phyloP scores from a whole-genome alignment of 1,140 invertebrate genomes.

The Wiebesia pumilae region DNA sequence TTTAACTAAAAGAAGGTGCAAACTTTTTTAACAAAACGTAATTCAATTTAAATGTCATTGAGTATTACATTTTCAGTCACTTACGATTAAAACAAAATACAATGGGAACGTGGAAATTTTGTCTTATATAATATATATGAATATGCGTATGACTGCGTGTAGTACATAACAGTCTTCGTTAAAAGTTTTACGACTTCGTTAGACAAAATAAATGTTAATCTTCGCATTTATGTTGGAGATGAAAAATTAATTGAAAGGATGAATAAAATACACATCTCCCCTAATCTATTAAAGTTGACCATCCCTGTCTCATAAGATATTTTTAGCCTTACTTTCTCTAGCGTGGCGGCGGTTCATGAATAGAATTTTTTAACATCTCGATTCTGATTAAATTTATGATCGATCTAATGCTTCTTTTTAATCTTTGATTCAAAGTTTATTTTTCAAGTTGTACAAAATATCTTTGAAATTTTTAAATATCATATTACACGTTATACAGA shows the following conservation, averaged over 20 bases:
- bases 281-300: constrained; percentile 36
- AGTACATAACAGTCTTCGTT: background rate
- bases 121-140: background rate
- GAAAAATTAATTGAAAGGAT: constrained; percentile 35
- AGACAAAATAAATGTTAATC: constrained; percentile 33
- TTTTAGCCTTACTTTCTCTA: constrained; percentile 33
- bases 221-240: background rate
- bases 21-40: too few species aligned
- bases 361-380: background rate
- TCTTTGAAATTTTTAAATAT: background rate
- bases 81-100: background rate
- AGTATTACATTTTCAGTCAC: background rate
- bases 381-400: constrained; percentile 24
- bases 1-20: too few species aligned
- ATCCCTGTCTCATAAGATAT: constrained; percentile 16
- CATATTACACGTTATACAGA: too few species aligned
- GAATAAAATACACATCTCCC: constrained; percentile 34
- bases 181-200: background rate
- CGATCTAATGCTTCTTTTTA: background rate
- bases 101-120: background rate
- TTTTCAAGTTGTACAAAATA: background rate
- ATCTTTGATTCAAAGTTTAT: background rate
- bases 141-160: too few species aligned
- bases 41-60: background rate
- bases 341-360: background rate